Percentiles rank a stretch among this genome's conserved stretches.
Evolutionary conservation across 2,797 vertebrate genomes (phyloP).

Genomic region (Alfaro cultratus): DNA sequence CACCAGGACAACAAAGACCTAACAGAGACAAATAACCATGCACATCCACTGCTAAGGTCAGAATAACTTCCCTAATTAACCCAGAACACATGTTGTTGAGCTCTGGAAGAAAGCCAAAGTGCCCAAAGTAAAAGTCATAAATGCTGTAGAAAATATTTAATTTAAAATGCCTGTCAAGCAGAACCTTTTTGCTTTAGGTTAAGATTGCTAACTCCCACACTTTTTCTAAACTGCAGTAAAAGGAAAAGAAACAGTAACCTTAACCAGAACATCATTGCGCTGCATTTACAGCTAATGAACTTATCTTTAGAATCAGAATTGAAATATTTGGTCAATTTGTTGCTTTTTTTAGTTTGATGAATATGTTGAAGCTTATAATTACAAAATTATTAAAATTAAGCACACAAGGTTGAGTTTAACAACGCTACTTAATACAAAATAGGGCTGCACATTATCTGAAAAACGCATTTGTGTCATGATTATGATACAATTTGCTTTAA

Average conservation of each 20-base stretch:
- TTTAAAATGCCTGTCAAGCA: not conserved
- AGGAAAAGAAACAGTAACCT: not conserved
- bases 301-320: not conserved
- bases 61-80: conserved; percentile 1
- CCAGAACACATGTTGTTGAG: not conserved
- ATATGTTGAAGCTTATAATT: not conserved
- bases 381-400: not conserved
- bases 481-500: not conserved
- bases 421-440: not conserved
- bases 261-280: not conserved
- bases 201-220: not conserved
- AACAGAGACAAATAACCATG: not conserved
- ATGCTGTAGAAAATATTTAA: not conserved
- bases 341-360: not conserved
- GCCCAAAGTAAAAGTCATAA: not conserved
- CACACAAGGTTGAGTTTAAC: not conserved
- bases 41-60: conserved; percentile 2
- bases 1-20: conserved; percentile 5
- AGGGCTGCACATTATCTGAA: not conserved
- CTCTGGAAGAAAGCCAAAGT: not conserved
- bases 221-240: not conserved
- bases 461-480: not conserved
- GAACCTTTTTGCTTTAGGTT: not conserved
- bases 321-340: not conserved
- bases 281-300: not conserved